Evolutionary conservation across 2,113 vertebrate species (phyloP).

Genomic region (Monopterus albus): DNA sequence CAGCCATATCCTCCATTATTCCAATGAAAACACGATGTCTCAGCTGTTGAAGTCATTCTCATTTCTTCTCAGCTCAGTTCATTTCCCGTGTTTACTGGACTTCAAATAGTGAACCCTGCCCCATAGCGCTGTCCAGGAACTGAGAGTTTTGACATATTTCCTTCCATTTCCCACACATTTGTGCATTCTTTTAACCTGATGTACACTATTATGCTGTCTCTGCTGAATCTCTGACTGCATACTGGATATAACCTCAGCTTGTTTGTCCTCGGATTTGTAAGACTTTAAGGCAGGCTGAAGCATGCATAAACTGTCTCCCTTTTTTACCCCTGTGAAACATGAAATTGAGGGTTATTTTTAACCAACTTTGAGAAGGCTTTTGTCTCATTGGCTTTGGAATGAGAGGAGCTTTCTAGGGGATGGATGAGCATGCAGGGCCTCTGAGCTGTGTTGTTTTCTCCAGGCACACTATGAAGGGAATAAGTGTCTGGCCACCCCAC

Average conservation of each 20-base stretch:
- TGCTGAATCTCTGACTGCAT: conserved; percentile 27
- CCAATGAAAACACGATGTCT: conserved; percentile 55
- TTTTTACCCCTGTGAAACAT: conserved; percentile 24
- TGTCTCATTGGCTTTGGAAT: conserved; percentile 35
- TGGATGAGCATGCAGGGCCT: conserved; percentile 44
- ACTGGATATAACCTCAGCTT: conserved; percentile 22
- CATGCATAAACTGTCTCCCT: conserved; percentile 11
- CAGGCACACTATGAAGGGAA: conserved; percentile 43
- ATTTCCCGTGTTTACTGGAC: conserved; percentile 71
- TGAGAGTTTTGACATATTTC: conserved; percentile 40
- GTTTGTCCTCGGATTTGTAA: conserved; percentile 38
- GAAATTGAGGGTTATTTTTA: conserved; percentile 55
- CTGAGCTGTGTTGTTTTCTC: conserved; percentile 45
- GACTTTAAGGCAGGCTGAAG: conserved; percentile 48
- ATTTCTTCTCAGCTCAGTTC: conserved; percentile 57
- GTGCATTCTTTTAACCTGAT: conserved; percentile 61
- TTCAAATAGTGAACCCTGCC: conserved; percentile 57
- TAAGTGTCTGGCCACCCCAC: conserved; percentile 42
- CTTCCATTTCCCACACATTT: conserved; percentile 54
- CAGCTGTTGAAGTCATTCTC: conserved; percentile 52
- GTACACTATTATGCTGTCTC: conserved; percentile 23
- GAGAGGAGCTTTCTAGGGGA: conserved; percentile 29
- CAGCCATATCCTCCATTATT: conserved; percentile 33
- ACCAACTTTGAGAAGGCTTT: conserved; percentile 41
- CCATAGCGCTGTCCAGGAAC: conserved; percentile 44